Conservation (phyloP, 1,140 invertebrate genomes). For the Heliconius nattereri region DNA sequence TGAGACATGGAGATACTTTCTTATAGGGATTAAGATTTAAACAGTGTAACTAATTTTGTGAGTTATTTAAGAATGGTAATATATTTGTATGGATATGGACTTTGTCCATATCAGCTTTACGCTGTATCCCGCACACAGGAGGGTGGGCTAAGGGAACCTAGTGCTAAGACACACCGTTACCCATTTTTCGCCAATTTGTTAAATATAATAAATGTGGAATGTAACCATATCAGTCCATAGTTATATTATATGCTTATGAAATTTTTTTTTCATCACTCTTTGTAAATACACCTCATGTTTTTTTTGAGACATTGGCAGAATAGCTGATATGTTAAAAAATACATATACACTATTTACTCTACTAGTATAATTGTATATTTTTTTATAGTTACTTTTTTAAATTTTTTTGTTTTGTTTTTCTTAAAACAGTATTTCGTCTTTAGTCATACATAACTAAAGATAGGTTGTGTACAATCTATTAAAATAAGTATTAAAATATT, state of each 20-base stretch:
- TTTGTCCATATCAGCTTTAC: background rate
- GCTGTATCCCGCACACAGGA: background rate
- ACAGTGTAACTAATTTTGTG: background rate
- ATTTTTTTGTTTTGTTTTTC: no score
- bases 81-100: background rate
- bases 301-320: no score
- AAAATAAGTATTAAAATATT: background rate
- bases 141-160: background rate
- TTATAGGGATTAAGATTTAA: constrained; percentile 46
- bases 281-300: no score
- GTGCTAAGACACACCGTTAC: background rate
- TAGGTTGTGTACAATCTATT: background rate
- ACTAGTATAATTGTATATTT: no score
- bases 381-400: no score
- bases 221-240: no score
- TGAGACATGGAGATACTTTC: constrained; percentile 55
- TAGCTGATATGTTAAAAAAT: no score
- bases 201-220: no score
- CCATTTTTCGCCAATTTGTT: background rate
- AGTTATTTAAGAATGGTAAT: constrained; percentile 9
- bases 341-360: no score
- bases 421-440: no score
- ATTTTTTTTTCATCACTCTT: no score
- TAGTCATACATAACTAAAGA: background rate
- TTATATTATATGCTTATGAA: no score